A percentile compares a stretch with the other conserved stretches of the same genome.
These are phyloP conservation scores for Augochlorella aurata DNA, from an alignment of 2,888 invertebrate genomes.

Conservation along the genomic window DNA sequence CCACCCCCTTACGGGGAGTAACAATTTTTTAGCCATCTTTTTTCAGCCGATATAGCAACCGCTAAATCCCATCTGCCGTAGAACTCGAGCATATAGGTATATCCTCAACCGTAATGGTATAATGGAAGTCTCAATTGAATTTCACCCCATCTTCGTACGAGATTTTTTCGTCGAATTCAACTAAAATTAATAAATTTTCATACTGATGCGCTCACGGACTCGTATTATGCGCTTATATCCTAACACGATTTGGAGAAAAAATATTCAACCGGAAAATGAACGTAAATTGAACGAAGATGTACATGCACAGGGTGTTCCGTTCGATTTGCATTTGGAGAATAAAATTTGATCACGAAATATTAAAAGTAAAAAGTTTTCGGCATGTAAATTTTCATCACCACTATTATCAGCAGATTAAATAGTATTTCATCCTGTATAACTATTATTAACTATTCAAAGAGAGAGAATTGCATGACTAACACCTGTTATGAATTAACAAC, in stretches of 20 bases:
- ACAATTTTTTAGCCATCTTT: slow-evolving; percentile 37
- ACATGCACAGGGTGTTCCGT: too few relatives aligned
- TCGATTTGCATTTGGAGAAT: too few relatives aligned
- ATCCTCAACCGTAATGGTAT: not conserved
- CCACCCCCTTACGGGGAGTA: slow-evolving; percentile 7
- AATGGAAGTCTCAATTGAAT: slow-evolving; percentile 38
- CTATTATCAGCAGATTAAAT: too few relatives aligned
- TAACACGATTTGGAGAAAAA: not conserved
- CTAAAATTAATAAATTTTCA: slow-evolving; percentile 6
- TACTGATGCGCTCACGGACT: not conserved
- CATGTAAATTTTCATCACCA: too few relatives aligned
- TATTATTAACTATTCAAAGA: too few relatives aligned
- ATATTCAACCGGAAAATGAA: not conserved
- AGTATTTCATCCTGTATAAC: too few relatives aligned
- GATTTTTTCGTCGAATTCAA: slow-evolving; percentile 27
- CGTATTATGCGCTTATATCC: not conserved
- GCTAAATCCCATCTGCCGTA: not conserved
- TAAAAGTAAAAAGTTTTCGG: too few relatives aligned
- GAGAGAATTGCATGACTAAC: too few relatives aligned
- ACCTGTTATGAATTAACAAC: too few relatives aligned
- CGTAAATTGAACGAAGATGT: not conserved
- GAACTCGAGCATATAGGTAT: too few relatives aligned
- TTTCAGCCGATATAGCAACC: slow-evolving; percentile 30
- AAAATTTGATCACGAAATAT: too few relatives aligned
- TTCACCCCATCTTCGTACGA: slow-evolving; percentile 9